A percentile compares a stretch with the other conserved stretches of the same genome.
Evolutionary conservation across 2,888 invertebrate genomes (phyloP).

Genomic region (Philonicus albiceps): DNA sequence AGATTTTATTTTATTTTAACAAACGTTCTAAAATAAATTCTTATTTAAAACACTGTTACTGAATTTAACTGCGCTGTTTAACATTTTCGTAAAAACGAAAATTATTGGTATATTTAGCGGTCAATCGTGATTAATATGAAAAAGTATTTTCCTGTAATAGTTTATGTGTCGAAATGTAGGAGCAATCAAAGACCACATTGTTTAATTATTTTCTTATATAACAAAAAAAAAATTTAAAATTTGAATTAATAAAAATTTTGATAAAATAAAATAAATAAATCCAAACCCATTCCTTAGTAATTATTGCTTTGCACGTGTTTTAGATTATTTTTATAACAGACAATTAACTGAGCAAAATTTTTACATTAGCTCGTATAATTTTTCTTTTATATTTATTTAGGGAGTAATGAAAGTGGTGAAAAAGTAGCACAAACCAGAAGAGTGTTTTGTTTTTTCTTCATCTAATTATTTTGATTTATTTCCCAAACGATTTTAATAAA

Average conservation of each 20-base stretch:
- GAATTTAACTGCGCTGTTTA: background rate
- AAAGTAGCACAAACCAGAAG: constrained; percentile 39
- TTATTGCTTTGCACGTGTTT: background rate
- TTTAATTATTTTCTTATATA: background rate
- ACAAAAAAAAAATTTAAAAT: background rate
- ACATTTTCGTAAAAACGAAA: background rate
- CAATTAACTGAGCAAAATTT: background rate
- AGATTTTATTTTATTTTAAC: background rate
- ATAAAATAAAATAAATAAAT: no score
- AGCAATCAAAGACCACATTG: constrained; percentile 36
- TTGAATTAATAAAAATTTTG: no score
- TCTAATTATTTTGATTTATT: background rate
- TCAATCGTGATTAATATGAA: background rate
- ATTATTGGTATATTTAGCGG: background rate
- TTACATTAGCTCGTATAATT: background rate
- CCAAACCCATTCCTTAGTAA: background rate
- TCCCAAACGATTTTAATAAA: background rate
- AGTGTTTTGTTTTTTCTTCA: background rate
- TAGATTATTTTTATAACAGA: background rate
- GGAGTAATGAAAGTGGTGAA: constrained; percentile 15
- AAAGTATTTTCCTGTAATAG: background rate
- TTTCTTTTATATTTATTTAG: background rate
- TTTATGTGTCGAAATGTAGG: constrained; percentile 7
- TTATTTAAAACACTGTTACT: background rate
- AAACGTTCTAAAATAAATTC: background rate